Evolutionary conservation across 2,797 vertebrate species (phyloP), one percentile per base, ranked within the genome.

Genomic region (Pangasius sanitwongsei): DNA sequence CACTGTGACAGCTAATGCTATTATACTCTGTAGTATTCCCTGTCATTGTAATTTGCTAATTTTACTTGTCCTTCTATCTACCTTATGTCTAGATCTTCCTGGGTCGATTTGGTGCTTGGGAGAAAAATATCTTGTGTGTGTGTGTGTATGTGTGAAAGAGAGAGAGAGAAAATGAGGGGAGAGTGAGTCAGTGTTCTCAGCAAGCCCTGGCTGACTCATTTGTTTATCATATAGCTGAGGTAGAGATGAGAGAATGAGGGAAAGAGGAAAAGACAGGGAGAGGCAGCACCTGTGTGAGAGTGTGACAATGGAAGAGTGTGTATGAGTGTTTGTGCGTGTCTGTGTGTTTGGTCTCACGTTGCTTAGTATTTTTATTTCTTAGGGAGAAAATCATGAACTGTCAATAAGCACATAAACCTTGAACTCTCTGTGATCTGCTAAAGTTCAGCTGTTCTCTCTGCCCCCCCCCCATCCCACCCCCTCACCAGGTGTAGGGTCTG

Each of bases 171-270:
- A 89, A 89, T 82, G 86, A 88, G 91, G 86, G 81, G 87, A 90
- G 90, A 91, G 88, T 94, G 94, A 95, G 93, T 95, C 94, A 94
- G 93, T 93, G 74, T 92, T 94, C 91, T 92, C 92, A 94, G 93
- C 86, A 44, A 93, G 91, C 81, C 18, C 88, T n/a, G 89, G 85
- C 93, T 95, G 94, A 95, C 92, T 95, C 93, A 95, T 95, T 93
- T 94, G 94, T 95, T 95, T 95, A 94, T 94, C 89, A 74, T 86
- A 78, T 82, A 48, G 91, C 92, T 92, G 91, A 92, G 84, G 85
- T 63, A 92, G 90, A 93, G 91, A 91, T 41, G 86, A 61, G 89
- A 59, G 83, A 86, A 77, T 87, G 87, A 89, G 83, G 85, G 88
- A 86, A 74, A 80, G 74, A 80, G 74, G 59, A 87, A 57, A 84